These are phyloP conservation scores for Pegoplata infirma DNA, from an alignment of 2,888 invertebrate species.

Conservation along the genomic window DNA sequence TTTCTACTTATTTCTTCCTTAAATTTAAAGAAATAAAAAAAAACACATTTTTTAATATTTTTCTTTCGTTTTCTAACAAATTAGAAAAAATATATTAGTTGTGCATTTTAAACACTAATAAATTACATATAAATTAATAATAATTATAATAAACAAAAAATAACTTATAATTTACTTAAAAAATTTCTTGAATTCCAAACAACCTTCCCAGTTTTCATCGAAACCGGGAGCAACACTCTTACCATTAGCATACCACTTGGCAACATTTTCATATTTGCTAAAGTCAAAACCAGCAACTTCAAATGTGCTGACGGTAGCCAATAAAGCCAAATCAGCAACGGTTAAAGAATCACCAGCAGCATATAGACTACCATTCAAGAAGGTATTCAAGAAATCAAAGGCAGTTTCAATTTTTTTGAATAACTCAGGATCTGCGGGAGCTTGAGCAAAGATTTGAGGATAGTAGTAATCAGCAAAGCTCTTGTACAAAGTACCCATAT, in stretches of 20 bases:
- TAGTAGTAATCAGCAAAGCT: constrained; percentile 85
- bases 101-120: constrained; percentile 28
- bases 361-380: constrained; percentile 85
- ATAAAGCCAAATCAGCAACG: constrained; percentile 86
- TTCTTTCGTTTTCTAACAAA: constrained; percentile 23
- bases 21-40: background rate
- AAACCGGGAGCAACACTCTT: constrained; percentile 82
- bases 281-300: constrained; percentile 85
- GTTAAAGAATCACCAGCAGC: constrained; percentile 86
- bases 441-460: constrained; percentile 82
- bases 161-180: constrained; percentile 63
- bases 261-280: constrained; percentile 83
- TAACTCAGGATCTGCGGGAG: constrained; percentile 83
- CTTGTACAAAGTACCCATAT: constrained; percentile 86
- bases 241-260: constrained; percentile 82
- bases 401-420: constrained; percentile 84
- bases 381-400: constrained; percentile 84
- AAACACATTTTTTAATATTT: background rate
- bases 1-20: background rate
- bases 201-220: constrained; percentile 81
- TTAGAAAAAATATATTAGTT: constrained; percentile 29
- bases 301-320: constrained; percentile 84
- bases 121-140: constrained; percentile 31
- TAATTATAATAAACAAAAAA: background rate
- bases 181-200: constrained; percentile 80